Percentiles rank a stretch among this genome's conserved stretches.
Conservation (phyloP, 2,113 vertebrate species). For the Emydocephalus ijimae region DNA sequence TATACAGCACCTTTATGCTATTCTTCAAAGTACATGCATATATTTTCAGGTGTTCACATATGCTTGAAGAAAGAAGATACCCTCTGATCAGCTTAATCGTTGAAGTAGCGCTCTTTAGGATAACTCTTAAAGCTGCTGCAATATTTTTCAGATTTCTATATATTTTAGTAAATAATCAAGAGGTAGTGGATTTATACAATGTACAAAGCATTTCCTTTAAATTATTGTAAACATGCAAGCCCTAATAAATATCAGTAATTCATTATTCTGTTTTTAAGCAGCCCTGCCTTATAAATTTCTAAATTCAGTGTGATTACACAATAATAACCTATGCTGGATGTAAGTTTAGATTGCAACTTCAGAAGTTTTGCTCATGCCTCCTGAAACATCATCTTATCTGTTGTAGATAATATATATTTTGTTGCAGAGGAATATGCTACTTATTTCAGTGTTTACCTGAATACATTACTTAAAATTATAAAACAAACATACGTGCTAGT, state of each 20-base stretch:
- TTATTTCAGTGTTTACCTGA: constrained; percentile 48
- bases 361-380: background rate
- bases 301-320: background rate
- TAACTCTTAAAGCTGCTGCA: background rate
- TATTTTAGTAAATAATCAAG: background rate
- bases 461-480: constrained; percentile 46
- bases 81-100: background rate
- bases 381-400: constrained; percentile 14
- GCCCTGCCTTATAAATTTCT: background rate
- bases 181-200: background rate
- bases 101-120: background rate
- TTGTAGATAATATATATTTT: constrained; percentile 15
- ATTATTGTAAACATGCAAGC: background rate
- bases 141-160: background rate
- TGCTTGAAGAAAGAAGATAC: background rate
- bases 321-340: background rate
- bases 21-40: background rate
- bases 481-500: constrained; percentile 46
- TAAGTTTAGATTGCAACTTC: background rate
- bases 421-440: constrained; percentile 41
- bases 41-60: background rate
- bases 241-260: background rate
- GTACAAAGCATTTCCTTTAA: background rate
- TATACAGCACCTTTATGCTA: background rate
- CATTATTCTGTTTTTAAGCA: background rate